Conservation (phyloP, 2,888 invertebrate species). For the Drosophila kokeensis region DNA sequence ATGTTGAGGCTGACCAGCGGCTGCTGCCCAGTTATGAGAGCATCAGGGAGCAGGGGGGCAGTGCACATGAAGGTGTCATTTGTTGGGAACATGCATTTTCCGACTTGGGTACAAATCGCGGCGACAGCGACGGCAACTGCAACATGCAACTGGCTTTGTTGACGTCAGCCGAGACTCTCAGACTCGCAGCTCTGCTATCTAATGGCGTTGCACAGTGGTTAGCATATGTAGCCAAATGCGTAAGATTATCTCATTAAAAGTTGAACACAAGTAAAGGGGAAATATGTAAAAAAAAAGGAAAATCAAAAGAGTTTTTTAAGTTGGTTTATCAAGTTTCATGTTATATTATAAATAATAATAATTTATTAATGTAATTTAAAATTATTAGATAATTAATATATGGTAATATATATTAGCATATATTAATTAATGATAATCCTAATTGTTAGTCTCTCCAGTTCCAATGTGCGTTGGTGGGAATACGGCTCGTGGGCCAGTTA, state of each 20-base stretch:
- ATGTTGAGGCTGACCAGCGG: slow-evolving; percentile 51
- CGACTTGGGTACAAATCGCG: slow-evolving; percentile 81
- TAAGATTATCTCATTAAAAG: not conserved
- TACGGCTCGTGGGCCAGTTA: slow-evolving; percentile 40
- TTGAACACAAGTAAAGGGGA: not conserved
- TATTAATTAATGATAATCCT: not conserved
- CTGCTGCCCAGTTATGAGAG: slow-evolving; percentile 64
- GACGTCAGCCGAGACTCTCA: slow-evolving; percentile 31
- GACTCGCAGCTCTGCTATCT: slow-evolving; percentile 43
- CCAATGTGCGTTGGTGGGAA: slow-evolving; percentile 45
- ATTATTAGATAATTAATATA: not conserved
- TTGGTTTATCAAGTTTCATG: no score
- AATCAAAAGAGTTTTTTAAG: no score
- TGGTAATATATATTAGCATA: not conserved
- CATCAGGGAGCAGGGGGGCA: slow-evolving; percentile 10
- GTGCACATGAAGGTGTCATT: slow-evolving; percentile 82
- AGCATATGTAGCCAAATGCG: not conserved
- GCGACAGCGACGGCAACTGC: slow-evolving; percentile 60
- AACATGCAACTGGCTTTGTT: slow-evolving; percentile 49
- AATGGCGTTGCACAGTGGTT: slow-evolving; percentile 61
- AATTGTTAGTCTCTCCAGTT: not conserved
- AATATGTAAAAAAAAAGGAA: not conserved
- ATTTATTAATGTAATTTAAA: not conserved
- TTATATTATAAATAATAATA: not conserved
- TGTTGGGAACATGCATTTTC: slow-evolving; percentile 80